These are phyloP conservation scores for Sebastes schlegelii DNA, from an alignment of 2,113 vertebrate genomes.

Conservation along the genomic window DNA sequence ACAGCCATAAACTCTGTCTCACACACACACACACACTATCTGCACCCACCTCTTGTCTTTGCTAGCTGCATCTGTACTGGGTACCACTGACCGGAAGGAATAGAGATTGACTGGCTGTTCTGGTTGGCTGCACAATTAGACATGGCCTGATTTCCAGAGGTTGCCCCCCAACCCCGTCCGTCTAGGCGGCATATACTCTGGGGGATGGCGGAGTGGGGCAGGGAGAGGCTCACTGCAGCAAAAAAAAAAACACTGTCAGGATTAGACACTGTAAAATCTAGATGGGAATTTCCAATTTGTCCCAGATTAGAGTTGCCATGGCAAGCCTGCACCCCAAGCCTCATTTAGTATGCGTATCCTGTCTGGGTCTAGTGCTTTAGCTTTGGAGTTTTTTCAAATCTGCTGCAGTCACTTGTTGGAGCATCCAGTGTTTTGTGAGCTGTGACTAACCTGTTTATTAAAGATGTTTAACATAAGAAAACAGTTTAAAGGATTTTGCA, in stretches of 20 bases:
- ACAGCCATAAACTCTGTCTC: background rate
- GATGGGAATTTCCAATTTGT: conserved; percentile 50
- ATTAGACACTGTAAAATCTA: conserved; percentile 57
- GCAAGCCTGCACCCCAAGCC: conserved; percentile 3
- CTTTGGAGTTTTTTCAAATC: conserved; percentile 12
- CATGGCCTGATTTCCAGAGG: conserved; percentile 60
- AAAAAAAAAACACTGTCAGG: conserved; percentile 37
- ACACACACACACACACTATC: background rate
- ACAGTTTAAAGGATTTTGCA: background rate
- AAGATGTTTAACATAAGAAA: background rate
- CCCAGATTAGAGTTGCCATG: conserved; percentile 54
- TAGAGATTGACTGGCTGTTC: conserved; percentile 69
- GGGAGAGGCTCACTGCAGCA: conserved; percentile 8
- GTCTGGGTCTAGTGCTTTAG: conserved; percentile 3
- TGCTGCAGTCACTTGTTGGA: background rate
- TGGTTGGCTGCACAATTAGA: conserved; percentile 67
- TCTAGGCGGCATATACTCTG: conserved; percentile 26
- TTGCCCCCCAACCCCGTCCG: conserved; percentile 20
- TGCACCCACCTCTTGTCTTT: conserved; percentile 3
- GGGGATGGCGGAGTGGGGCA: conserved; percentile 4
- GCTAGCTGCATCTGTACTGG: conserved; percentile 23
- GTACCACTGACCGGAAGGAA: conserved; percentile 70
- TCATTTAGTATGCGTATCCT: conserved; percentile 13
- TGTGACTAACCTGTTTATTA: background rate
- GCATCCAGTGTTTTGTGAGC: background rate